phyloP scores from a whole-genome alignment of 2,888 invertebrate species.

The Drosophila nr. medialis region DNA sequence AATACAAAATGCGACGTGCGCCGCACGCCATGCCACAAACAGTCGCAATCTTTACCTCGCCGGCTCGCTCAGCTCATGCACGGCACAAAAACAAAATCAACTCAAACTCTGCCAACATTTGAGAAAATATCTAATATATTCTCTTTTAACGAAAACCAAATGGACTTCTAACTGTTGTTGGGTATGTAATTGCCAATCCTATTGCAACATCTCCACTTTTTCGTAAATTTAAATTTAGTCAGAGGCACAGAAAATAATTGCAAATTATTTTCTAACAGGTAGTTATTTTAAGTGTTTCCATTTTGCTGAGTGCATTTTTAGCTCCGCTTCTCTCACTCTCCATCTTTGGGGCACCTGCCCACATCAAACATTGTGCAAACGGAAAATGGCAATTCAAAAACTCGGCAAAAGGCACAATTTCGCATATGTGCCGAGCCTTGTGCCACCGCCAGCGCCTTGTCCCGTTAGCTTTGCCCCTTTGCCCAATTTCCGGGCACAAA shows the following conservation, averaged over 20 bases:
- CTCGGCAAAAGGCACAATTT: conserved; percentile 66
- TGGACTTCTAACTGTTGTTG: not conserved
- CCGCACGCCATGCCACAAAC: conserved; percentile 45
- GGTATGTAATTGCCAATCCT: not conserved
- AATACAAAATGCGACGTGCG: conserved; percentile 69
- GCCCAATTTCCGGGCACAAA: conserved; percentile 54
- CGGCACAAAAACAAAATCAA: conserved; percentile 6
- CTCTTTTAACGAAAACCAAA: not conserved
- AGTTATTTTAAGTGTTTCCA: conserved; percentile 1
- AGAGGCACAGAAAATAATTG: not conserved
- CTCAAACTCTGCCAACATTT: not conserved
- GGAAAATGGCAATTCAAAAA: conserved; percentile 68
- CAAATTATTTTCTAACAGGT: not conserved
- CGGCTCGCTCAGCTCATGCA: conserved; percentile 27
- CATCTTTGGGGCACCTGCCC: conserved; percentile 23
- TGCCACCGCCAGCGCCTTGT: conserved; percentile 15
- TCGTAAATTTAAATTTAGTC: not conserved
- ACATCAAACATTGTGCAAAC: conserved; percentile 55
- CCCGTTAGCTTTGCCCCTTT: conserved; percentile 4
- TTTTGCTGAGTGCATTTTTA: conserved; percentile 34
- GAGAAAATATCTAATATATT: not conserved
- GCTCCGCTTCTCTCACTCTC: not conserved
- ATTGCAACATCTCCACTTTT: not conserved
- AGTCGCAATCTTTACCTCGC: conserved; percentile 21
- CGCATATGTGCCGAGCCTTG: conserved; percentile 57